Base-by-base conservation (phyloP, 2,113 vertebrate genomes). In the Bubo bubo region DNA sequence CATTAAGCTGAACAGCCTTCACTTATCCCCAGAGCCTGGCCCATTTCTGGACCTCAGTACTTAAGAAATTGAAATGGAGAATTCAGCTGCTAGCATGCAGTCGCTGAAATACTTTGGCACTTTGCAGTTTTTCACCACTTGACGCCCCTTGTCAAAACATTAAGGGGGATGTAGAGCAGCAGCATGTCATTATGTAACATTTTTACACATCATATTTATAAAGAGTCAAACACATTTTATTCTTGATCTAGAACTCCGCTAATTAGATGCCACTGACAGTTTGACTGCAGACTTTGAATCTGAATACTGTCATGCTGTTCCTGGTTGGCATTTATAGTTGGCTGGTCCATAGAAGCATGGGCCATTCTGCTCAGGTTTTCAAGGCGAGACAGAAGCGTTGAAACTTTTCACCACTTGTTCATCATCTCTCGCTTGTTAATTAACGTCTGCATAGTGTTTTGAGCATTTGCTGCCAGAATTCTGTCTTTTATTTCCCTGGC, bases 161-260 rank as follows among this genome's bases (percentile, higher is more conserved):
- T 93, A 92, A 96, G 94, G 95, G 90, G 90, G 95, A 83, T 94
- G 95, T 92, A 93, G 83, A 86, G 86, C 66, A 92, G 89, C 95
- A 96, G 94, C 95, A 97, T 85, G 95, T 95, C 95, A 94, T 98
- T 97, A 96, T 97, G 73, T 96, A 95, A 97, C 90, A 80, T 97
- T 97, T 97, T 97, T 97, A 73, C 95, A 95, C 91, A 94, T 97
- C 96, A 87, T 97, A 97, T 96, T 97, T 97, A 97, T 96, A 94
- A 93, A 94, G 85, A 96, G 94, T 96, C 95, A 96, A 95, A 95
- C 95, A 95, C 85, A 93, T 97, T 96, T 96, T 97, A 93, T 93
- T 91, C 92, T 93, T 96, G 89, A 95, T 95, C 92, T 94, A 95
- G 93, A 96, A 95, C 92, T 91, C 93, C 2, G 64, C 88, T 96